Conservation (phyloP, 2,797 vertebrate genomes). For the Helarctos malayanus region DNA sequence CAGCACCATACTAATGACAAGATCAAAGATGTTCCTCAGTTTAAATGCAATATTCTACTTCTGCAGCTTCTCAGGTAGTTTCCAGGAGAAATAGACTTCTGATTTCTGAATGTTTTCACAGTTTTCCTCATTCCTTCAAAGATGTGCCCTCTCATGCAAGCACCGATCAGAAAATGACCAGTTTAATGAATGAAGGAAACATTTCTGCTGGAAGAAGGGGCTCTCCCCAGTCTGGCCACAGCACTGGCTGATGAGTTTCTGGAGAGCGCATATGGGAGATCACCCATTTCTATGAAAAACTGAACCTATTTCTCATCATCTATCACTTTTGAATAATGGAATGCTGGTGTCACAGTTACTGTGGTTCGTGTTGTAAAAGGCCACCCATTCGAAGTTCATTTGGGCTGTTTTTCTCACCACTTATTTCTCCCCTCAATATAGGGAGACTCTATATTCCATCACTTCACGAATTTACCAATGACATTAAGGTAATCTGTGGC, state of each 20-base stretch:
- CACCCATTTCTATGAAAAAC: not conserved
- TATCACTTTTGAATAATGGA: not conserved
- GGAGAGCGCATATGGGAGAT: not conserved
- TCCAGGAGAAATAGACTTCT: not conserved
- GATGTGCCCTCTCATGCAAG: not conserved
- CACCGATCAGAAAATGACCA: not conserved
- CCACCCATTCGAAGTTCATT: not conserved
- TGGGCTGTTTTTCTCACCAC: not conserved
- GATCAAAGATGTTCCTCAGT: not conserved
- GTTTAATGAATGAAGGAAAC: not conserved
- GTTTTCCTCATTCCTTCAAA: not conserved
- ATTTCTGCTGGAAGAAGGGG: not conserved
- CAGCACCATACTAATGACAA: not conserved
- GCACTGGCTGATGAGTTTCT: not conserved
- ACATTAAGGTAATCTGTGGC: not conserved
- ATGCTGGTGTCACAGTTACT: not conserved
- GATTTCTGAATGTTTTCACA: not conserved
- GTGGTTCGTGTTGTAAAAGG: not conserved
- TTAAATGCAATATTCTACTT: not conserved
- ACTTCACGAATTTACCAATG: not conserved
- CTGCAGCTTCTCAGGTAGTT: not conserved
- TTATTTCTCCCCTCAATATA: not conserved
- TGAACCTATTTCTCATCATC: not conserved
- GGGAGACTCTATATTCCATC: not conserved
- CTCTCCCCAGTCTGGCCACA: fast-evolving